These are phyloP conservation scores for Cassiopea andromeda DNA, from an alignment of 30 jellyfish, hydroid and myxozoan genomes.

Conservation along the genomic window DNA sequence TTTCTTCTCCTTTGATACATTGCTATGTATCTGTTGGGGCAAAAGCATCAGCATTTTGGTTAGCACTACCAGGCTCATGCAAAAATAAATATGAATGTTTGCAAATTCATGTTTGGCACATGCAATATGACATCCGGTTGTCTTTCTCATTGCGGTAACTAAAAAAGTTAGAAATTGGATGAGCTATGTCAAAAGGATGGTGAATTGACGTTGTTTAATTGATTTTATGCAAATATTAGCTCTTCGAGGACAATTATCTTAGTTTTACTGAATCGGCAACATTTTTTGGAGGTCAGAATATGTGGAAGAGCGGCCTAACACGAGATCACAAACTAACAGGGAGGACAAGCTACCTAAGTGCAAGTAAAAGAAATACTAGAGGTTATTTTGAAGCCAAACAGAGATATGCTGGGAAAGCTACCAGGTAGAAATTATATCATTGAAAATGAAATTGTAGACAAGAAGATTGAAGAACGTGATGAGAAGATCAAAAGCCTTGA, in stretches of 20 bases:
- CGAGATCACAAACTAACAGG: slow-evolving; percentile 33
- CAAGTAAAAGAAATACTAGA: slow-evolving; percentile 41
- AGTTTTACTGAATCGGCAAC: background rate
- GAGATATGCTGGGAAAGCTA: background rate
- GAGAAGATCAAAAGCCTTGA: background rate
- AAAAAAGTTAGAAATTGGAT: background rate
- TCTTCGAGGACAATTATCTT: background rate
- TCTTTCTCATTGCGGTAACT: background rate
- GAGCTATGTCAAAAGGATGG: background rate
- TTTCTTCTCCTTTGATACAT: too few species aligned
- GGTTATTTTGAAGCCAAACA: slow-evolving; percentile 8
- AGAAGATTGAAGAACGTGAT: slow-evolving; percentile 32
- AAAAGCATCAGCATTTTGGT: too few species aligned
- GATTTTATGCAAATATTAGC: background rate
- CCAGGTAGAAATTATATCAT: slow-evolving; percentile 14
- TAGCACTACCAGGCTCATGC: too few species aligned
- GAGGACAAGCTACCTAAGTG: slow-evolving; percentile 22
- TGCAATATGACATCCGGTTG: background rate
- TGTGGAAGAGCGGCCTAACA: slow-evolving; percentile 33
- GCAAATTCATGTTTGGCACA: background rate
- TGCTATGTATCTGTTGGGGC: too few species aligned
- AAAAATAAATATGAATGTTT: too few species aligned
- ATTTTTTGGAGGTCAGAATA: background rate
- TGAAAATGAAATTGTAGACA: slow-evolving; percentile 21
- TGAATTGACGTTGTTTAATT: background rate